Conservation (phyloP, 2,113 vertebrate species). For the Cinclus cinclus region DNA sequence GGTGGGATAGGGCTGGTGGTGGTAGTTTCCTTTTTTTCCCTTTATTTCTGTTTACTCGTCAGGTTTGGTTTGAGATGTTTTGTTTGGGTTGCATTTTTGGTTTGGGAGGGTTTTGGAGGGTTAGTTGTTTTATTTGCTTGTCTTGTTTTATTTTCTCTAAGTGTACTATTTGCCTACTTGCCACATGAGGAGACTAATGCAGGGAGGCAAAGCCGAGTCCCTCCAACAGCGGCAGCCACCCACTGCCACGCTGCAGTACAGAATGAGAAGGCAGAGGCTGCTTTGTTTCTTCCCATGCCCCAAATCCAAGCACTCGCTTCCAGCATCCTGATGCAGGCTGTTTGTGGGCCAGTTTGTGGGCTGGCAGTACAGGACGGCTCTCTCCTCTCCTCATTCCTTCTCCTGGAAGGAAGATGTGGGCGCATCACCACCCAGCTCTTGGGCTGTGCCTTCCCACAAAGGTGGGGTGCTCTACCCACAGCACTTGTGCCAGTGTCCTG, state of each 20-base stretch:
- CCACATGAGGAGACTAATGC: neutral
- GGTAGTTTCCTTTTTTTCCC: neutral
- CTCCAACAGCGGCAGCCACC: neutral
- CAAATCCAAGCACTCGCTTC: accelerated
- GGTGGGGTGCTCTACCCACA: neutral
- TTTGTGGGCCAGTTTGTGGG: neutral
- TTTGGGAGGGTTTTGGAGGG: neutral
- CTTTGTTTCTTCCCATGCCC: neutral
- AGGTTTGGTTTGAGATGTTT: neutral
- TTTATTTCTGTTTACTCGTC: neutral
- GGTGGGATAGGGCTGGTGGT: accelerated
- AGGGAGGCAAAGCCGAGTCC: neutral
- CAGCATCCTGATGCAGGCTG: neutral
- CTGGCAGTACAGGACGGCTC: neutral
- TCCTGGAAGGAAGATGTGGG: neutral
- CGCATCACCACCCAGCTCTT: accelerated
- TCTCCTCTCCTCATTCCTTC: neutral
- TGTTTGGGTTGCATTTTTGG: neutral
- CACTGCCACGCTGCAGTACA: accelerated
- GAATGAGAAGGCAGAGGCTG: neutral
- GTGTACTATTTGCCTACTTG: neutral
- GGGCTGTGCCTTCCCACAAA: neutral
- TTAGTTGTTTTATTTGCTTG: neutral
- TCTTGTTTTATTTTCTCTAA: neutral
- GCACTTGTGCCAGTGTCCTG: neutral